Percentiles rank a stretch among this genome's conserved stretches.
These are phyloP conservation scores for Mya arenaria DNA, from an alignment of 1,140 invertebrate genomes.

Conservation along the genomic window DNA sequence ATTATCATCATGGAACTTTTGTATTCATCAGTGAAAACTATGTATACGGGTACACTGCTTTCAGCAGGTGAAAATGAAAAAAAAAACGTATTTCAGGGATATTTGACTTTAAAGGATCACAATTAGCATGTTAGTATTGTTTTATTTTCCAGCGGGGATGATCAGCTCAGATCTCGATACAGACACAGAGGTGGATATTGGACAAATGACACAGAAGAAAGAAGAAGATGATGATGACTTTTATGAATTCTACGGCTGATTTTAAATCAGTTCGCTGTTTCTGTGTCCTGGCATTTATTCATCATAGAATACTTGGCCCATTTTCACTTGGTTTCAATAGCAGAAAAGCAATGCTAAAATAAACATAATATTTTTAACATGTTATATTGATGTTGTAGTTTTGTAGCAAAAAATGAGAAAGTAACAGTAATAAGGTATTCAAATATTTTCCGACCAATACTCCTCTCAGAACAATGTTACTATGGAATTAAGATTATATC, in stretches of 20 bases:
- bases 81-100: not conserved
- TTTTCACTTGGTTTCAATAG: too few relatives aligned
- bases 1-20: not conserved
- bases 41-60: not conserved
- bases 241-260: slow-evolving; percentile 73
- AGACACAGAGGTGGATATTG: slow-evolving; percentile 71
- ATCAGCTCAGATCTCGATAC: slow-evolving; percentile 74
- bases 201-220: slow-evolving; percentile 60
- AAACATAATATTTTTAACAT: too few relatives aligned
- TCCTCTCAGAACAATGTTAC: too few relatives aligned
- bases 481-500: too few relatives aligned
- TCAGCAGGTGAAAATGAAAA: not conserved
- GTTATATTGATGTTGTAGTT: too few relatives aligned
- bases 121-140: not conserved
- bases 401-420: too few relatives aligned
- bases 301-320: too few relatives aligned
- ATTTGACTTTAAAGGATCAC: not conserved
- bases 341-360: too few relatives aligned
- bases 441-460: too few relatives aligned
- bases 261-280: too few relatives aligned
- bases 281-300: too few relatives aligned
- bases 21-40: not conserved
- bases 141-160: slow-evolving; percentile 63
- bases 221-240: slow-evolving; percentile 68
- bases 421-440: too few relatives aligned